Percentiles rank a stretch among this genome's conserved stretches.
Conservation (phyloP, 2,797 vertebrate genomes). For the Rhadinocentrus ornatus region DNA sequence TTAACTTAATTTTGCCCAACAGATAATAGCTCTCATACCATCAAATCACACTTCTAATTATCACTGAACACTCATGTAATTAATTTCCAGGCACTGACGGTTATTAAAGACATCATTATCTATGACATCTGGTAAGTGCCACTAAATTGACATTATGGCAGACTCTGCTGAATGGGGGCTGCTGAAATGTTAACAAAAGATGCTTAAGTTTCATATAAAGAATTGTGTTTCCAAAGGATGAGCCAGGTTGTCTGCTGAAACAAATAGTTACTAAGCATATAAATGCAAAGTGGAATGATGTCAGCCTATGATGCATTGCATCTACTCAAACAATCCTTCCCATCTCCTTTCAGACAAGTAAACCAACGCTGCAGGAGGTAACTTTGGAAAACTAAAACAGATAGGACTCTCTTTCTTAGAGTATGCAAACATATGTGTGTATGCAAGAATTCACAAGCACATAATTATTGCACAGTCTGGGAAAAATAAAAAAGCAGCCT, state of each 20-base stretch:
- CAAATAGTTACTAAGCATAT: slow-evolving; percentile 30
- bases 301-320: slow-evolving; percentile 45
- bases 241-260: slow-evolving; percentile 49
- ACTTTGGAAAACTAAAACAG: slow-evolving; percentile 39
- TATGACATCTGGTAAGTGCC: slow-evolving; percentile 17
- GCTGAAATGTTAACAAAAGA: slow-evolving; percentile 39
- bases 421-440: neutral
- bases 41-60: slow-evolving; percentile 18
- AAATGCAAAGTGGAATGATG: slow-evolving; percentile 59
- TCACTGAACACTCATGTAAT: slow-evolving; percentile 15
- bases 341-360: slow-evolving; percentile 50
- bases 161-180: slow-evolving; percentile 3
- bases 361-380: slow-evolving; percentile 66
- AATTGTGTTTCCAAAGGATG: slow-evolving; percentile 46
- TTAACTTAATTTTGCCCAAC: neutral
- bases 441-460: slow-evolving; percentile 15
- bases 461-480: slow-evolving; percentile 36
- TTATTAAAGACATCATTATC: slow-evolving; percentile 32
- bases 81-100: slow-evolving; percentile 21
- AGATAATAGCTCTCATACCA: slow-evolving; percentile 3
- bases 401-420: slow-evolving; percentile 31
- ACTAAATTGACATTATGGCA: slow-evolving; percentile 14
- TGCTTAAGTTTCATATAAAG: slow-evolving; percentile 29
- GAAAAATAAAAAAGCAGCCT: slow-evolving; percentile 38
- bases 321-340: slow-evolving; percentile 48